Conservation (phyloP, 2,113 vertebrate genomes). For the Heptranchias perlo region DNA sequence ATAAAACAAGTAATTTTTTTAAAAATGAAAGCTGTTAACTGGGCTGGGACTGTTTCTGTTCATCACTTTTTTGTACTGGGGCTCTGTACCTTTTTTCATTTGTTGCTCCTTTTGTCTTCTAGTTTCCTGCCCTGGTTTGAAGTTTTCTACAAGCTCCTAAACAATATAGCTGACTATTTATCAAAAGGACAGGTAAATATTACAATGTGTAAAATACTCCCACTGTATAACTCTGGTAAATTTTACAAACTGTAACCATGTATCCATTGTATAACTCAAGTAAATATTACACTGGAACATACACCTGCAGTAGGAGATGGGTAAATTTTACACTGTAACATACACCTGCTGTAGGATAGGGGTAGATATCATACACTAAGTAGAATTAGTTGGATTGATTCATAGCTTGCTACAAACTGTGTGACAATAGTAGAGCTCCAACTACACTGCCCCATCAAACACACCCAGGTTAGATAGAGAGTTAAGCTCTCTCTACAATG, state of each 20-base stretch:
- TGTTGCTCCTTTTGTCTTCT: slow-evolving; percentile 36
- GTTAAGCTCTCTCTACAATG: not conserved
- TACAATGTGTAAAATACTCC: not conserved
- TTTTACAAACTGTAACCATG: too few species aligned
- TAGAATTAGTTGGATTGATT: not conserved
- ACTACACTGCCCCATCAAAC: not conserved
- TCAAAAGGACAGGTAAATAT: slow-evolving; percentile 70
- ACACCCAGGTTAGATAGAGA: not conserved
- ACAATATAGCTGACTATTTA: slow-evolving; percentile 72
- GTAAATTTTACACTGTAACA: not conserved
- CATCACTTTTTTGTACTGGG: not conserved
- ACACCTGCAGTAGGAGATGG: not conserved
- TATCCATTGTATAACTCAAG: not conserved
- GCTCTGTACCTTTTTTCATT: not conserved
- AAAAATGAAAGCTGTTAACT: not conserved
- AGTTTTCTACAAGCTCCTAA: slow-evolving; percentile 84
- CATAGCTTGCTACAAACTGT: not conserved
- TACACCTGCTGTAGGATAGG: not conserved
- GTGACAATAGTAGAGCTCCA: not conserved
- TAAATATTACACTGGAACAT: not conserved
- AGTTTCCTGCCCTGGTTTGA: slow-evolving; percentile 88
- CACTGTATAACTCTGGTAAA: not conserved
- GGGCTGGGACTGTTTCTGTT: not conserved
- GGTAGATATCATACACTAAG: not conserved
- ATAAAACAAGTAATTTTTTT: not conserved